Conservation (phyloP, 2,888 invertebrate genomes). For the Calameuta filiformis region DNA sequence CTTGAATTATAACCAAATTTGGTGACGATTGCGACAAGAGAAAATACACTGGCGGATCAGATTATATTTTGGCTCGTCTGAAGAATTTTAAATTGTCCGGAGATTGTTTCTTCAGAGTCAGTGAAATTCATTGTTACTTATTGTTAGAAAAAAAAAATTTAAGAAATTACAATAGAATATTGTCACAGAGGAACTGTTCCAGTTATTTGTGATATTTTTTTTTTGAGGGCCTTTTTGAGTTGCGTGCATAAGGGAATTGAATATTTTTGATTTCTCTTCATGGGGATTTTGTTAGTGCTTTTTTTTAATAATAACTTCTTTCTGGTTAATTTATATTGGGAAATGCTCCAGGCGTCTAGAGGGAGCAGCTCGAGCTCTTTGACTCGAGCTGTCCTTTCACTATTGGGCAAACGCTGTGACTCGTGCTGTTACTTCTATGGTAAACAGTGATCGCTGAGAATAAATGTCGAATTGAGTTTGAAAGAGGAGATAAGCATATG, state of each 20-base stretch:
- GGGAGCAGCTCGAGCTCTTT: background rate
- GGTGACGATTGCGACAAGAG: too few relatives aligned
- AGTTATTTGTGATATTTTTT: background rate
- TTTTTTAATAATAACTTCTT: background rate
- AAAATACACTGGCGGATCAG: background rate
- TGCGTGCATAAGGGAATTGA: too few relatives aligned
- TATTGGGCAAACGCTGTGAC: conserved; percentile 17
- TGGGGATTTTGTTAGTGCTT: too few relatives aligned
- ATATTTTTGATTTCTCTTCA: too few relatives aligned
- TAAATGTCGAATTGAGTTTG: background rate
- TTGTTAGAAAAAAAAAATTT: too few relatives aligned
- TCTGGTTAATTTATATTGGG: background rate
- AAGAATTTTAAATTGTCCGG: background rate
- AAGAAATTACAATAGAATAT: too few relatives aligned
- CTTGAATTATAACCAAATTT: background rate
- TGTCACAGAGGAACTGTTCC: background rate
- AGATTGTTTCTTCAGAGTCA: background rate
- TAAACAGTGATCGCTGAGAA: background rate
- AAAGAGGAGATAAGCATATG: background rate
- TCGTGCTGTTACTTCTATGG: background rate
- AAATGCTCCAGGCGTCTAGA: background rate
- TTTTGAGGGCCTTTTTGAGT: too few relatives aligned
- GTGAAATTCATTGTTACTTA: background rate
- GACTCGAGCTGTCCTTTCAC: conserved; percentile 10
- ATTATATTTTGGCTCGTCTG: background rate